Evolutionary conservation across 2,113 vertebrate genomes (phyloP).

Genomic region (Zonotrichia leucophrys): DNA sequence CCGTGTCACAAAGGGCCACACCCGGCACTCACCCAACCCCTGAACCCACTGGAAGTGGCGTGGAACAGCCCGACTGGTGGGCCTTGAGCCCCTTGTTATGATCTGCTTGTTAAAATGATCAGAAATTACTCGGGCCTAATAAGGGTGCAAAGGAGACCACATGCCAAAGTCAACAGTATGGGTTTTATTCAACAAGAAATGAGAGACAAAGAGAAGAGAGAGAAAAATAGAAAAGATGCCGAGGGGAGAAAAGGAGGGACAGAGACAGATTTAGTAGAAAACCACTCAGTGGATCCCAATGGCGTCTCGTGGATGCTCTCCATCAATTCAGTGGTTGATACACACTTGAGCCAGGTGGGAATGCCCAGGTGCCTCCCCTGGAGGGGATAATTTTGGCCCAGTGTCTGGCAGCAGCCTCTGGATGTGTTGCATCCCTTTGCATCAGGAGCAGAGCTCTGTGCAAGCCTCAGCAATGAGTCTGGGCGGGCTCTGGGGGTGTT

Average conservation of each 20-base stretch:
- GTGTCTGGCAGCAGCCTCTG: not conserved
- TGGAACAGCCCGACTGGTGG: not conserved
- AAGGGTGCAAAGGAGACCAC: not conserved
- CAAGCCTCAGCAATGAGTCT: not conserved
- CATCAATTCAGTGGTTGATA: not conserved
- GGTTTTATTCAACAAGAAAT: not conserved
- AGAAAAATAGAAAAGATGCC: fast-evolving
- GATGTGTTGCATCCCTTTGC: no score
- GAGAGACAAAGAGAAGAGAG: not conserved
- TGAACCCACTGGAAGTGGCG: not conserved
- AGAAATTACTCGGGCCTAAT: not conserved
- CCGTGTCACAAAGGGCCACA: not conserved
- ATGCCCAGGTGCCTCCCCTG: not conserved
- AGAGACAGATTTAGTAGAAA: not conserved
- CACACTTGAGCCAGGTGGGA: no score
- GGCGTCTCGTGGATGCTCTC: fast-evolving
- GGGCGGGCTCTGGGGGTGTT: not conserved
- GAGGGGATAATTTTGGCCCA: not conserved
- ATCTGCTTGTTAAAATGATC: not conserved
- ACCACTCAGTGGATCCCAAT: not conserved
- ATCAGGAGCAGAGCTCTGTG: not conserved
- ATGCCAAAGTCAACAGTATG: not conserved
- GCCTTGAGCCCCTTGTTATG: not conserved
- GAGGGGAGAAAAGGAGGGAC: not conserved
- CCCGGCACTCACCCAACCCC: not conserved